A percentile compares a stretch with the other conserved stretches of the same genome.
These are phyloP conservation scores for Regulus satrapa DNA, from an alignment of 2,113 vertebrate species.

Conservation along the genomic window DNA sequence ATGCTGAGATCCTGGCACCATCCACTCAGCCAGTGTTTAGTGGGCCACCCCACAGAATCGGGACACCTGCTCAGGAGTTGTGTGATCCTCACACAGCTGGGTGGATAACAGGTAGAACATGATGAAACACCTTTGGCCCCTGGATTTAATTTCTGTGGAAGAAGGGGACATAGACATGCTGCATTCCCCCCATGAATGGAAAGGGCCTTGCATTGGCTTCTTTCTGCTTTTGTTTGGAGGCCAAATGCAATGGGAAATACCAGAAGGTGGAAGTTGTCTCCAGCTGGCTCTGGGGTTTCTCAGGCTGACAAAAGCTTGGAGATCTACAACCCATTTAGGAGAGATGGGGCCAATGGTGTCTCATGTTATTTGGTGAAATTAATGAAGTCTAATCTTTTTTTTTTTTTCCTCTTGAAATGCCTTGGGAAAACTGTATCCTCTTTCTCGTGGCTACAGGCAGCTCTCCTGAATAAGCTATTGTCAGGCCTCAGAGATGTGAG, in stretches of 20 bases:
- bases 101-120: neutral
- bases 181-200: neutral
- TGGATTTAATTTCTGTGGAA: neutral
- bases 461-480: slow-evolving; percentile 54
- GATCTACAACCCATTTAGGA: neutral
- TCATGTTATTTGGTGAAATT: neutral
- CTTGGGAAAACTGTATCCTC: slow-evolving; percentile 34
- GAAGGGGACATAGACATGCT: neutral
- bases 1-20: neutral
- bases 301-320: neutral
- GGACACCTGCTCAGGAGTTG: neutral
- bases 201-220: neutral
- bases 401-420: neutral
- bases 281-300: neutral
- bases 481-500: slow-evolving; percentile 53
- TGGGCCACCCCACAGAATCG: neutral
- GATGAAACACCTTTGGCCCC: neutral
- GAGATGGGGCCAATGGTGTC: neutral
- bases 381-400: neutral
- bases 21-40: neutral
- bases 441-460: slow-evolving; percentile 2
- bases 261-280: neutral
- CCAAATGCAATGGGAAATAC: neutral
- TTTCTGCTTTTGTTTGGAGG: neutral
- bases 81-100: neutral